Conservation (phyloP, 2,113 vertebrate genomes). For the Butorides virescens region DNA sequence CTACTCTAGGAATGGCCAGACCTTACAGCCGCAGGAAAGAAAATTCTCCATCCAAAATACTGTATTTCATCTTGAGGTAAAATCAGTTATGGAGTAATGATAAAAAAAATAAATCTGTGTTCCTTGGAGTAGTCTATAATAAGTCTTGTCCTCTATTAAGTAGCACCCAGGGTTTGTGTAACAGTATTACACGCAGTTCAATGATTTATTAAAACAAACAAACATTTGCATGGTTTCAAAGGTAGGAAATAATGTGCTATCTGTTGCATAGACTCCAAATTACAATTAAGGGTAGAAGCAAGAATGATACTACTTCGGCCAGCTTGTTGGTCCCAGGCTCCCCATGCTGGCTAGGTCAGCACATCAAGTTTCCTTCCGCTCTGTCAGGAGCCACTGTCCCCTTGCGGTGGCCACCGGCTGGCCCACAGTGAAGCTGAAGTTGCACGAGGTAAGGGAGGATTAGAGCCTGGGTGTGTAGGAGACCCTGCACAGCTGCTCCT, state of each 20-base stretch:
- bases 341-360: not conserved
- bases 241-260: not conserved
- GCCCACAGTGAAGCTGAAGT: not conserved
- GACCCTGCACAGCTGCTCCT: not conserved
- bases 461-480: not conserved
- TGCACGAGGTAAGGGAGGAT: accelerated
- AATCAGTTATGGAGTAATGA: not conserved
- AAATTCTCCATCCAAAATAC: not conserved
- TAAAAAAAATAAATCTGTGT: not conserved
- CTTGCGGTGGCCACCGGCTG: accelerated
- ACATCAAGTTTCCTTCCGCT: accelerated
- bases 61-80: not conserved
- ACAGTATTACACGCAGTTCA: not conserved
- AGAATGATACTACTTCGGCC: not conserved
- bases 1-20: not conserved
- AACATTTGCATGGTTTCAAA: not conserved
- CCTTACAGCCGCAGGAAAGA: not conserved
- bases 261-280: not conserved
- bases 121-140: not conserved
- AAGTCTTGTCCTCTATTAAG: not conserved
- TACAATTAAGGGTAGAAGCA: not conserved
- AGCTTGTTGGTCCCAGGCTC: not conserved
- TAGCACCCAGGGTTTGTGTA: not conserved
- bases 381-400: not conserved
- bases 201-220: not conserved